Percentiles rank a stretch among this genome's conserved stretches.
Evolutionary conservation across 2,888 invertebrate genomes (phyloP).

Genomic region (Caenorhabditis japonica): DNA sequence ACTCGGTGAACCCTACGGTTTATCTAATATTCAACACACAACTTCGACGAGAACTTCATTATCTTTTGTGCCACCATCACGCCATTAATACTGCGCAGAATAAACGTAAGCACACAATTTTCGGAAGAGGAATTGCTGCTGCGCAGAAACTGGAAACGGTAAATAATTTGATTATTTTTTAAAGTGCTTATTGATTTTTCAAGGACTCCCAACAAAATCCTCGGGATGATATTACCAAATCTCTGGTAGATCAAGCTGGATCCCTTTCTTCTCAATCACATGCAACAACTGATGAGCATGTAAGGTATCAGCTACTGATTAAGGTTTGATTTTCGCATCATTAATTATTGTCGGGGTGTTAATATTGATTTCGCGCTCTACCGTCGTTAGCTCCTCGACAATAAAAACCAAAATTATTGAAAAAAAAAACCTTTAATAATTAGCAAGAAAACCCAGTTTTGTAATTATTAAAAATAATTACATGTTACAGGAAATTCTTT

Average conservation of each 20-base stretch:
- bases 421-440: not conserved
- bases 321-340: conserved; percentile 55
- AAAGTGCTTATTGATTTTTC: not conserved
- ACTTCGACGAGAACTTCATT: conserved; percentile 70
- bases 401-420: no score
- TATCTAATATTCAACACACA: conserved; percentile 75
- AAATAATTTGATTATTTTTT: not conserved
- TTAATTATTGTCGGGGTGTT: no score
- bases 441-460: conserved; percentile 10
- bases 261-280: conserved; percentile 49
- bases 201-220: conserved; percentile 44
- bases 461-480: conserved; percentile 2
- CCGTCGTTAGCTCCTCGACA: no score
- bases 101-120: conserved; percentile 52
- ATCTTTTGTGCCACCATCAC: conserved; percentile 66
- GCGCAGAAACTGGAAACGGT: conserved; percentile 41
- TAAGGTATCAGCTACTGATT: conserved; percentile 48
- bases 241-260: conserved; percentile 40
- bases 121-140: conserved; percentile 38
- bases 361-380: no score
- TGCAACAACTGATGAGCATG: conserved; percentile 47
- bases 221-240: conserved; percentile 43
- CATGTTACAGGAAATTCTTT: conserved; percentile 52
- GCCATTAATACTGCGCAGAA: conserved; percentile 53
- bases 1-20: conserved; percentile 75